Percentiles rank a stretch among this genome's conserved stretches.
Evolutionary conservation across 2,888 invertebrate genomes (phyloP).

Genomic region (Gibbula magus): DNA sequence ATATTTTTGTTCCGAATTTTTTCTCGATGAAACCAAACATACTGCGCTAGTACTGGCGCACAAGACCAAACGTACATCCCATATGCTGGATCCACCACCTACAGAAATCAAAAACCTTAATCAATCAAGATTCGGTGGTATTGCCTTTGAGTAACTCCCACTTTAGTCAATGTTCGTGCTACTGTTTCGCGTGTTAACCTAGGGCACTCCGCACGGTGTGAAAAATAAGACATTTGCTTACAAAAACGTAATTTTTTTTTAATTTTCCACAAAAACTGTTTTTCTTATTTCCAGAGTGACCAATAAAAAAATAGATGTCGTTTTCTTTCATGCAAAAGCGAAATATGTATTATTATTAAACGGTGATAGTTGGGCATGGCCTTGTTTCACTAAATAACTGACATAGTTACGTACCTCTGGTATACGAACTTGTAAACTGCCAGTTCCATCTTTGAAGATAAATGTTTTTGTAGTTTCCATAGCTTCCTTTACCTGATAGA

Average conservation of each 20-base stretch:
- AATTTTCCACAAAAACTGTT: too few relatives aligned
- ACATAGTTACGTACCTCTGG: constrained; percentile 35
- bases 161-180: too few relatives aligned
- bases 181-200: too few relatives aligned
- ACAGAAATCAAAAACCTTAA: constrained; percentile 27
- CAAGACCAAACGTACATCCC: constrained; percentile 98
- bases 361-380: too few relatives aligned
- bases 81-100: constrained; percentile 78
- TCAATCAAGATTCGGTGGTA: background rate
- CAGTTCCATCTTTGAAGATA: background rate
- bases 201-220: too few relatives aligned
- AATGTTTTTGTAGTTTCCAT: background rate
- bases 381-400: background rate
- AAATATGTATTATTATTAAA: too few relatives aligned
- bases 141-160: too few relatives aligned
- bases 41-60: constrained; percentile 94
- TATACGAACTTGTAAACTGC: constrained; percentile 32
- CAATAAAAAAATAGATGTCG: background rate
- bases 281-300: too few relatives aligned
- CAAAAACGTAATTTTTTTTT: too few relatives aligned
- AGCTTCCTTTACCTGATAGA: background rate
- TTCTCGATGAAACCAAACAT: constrained; percentile 83
- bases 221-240: too few relatives aligned
- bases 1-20: constrained; percentile 81
- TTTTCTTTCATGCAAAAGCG: too few relatives aligned